Evolutionary conservation across 2,797 vertebrate species (phyloP).

Genomic region (Chaunax sp.): DNA sequence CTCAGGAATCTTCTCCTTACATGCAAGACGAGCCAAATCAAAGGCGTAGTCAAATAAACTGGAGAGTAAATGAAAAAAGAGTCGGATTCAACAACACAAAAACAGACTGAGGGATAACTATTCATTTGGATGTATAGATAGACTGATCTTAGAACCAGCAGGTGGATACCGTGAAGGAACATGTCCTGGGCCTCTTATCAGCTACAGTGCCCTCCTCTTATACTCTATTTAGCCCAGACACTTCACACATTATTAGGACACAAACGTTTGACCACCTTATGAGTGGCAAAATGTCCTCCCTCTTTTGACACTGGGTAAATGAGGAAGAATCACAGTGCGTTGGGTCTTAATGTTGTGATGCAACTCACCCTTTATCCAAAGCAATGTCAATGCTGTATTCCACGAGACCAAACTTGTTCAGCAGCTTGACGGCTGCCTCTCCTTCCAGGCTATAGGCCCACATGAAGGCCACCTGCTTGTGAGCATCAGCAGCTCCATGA

Average conservation of each 20-base stretch:
- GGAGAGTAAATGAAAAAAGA: slow-evolving; percentile 32
- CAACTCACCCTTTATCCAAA: slow-evolving; percentile 87
- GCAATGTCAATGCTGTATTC: slow-evolving; percentile 90
- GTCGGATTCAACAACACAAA: background rate
- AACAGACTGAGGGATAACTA: background rate
- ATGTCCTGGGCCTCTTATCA: too few species aligned
- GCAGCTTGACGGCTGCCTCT: slow-evolving; percentile 93
- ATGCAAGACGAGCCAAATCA: slow-evolving; percentile 90
- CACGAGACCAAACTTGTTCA: slow-evolving; percentile 92
- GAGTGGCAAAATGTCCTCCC: too few species aligned
- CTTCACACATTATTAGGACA: too few species aligned
- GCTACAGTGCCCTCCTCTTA: too few species aligned
- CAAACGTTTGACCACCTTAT: too few species aligned
- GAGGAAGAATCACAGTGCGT: too few species aligned
- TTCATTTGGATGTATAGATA: too few species aligned
- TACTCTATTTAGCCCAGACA: too few species aligned
- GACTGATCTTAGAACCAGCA: too few species aligned
- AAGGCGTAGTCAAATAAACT: slow-evolving; percentile 96
- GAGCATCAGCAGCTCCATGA: slow-evolving; percentile 86
- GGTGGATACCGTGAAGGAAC: too few species aligned
- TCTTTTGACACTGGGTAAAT: too few species aligned
- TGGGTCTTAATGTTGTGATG: background rate
- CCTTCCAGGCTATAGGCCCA: slow-evolving; percentile 96
- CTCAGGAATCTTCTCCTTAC: slow-evolving; percentile 93
- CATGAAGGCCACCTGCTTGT: slow-evolving; percentile 93